Evolutionary conservation across 2,113 vertebrate species (phyloP), one percentile per base, ranked within the genome.

Genomic region (Uria aalge): DNA sequence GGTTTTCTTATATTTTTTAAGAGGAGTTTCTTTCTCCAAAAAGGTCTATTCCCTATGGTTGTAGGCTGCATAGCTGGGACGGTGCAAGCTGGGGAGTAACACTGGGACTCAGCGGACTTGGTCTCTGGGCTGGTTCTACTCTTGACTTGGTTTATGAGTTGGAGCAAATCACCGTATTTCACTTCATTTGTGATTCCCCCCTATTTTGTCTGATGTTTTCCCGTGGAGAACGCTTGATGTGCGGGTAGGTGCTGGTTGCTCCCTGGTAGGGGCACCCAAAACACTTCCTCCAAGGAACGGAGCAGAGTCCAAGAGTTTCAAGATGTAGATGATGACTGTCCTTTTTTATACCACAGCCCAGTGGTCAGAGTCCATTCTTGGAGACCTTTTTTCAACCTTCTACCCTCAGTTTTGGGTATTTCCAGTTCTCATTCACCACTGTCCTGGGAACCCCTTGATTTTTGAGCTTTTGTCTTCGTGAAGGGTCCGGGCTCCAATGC

Each of bases 401-500:
- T 30, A 23, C 27, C 14, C 64, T 84, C 53, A 38, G 6, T 30
- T 71, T 77, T 40, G 40, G 34, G 4, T 72, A 16, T 64, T 96
- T 76, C 53, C 48, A 43, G 20, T 47, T 41, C n/a, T 77, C 43
- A 41, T 52, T 12, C 15, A 40, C 45, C 77, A 10, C 10, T 67
- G 30, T 36, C 74, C 32, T 23, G 6, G 5, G 56, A 87, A 63
- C 14, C 21, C 69, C 48, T 76, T 62, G 45, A 32, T 84, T 21
- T 52, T n/a, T 29, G 34, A 4, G 30, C n/a, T 81, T 90, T 74
- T 53, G 27, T 9, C 45, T 84, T 77, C 62, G 23, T n/a, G 34
- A 59, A 6, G 40, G 29, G 3, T 41, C 1, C 0, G 5, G 6
- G 20, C 9, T 87, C 43, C 63, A 38, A 34, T 11, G 1, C 29